Base-by-base conservation (phyloP, 2,797 vertebrate genomes). In the Eospalax fontanierii region DNA sequence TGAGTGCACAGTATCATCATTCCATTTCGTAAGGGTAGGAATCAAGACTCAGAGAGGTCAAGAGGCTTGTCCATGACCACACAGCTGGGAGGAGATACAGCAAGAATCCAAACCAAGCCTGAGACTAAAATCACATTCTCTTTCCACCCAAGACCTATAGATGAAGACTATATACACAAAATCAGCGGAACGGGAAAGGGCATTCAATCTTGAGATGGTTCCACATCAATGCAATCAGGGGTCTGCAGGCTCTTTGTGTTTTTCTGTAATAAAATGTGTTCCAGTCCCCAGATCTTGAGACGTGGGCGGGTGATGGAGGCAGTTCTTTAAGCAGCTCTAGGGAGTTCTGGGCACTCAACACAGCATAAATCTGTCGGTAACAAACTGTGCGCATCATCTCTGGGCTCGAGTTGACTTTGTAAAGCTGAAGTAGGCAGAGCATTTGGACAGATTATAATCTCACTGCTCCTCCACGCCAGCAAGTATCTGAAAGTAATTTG, bases 401-500 rank as follows among this genome's bases (percentile, higher is more conserved):
- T 90, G 87, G 93, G 68, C 84, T 85, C 43, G 0, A 12, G 65
- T 30, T 33, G 70, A 76, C 80, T 87, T 73, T 75, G n/a, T 43
- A 38, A 94, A 93, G 71, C 75, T 80, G 85, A 73, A 94, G 73
- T 82, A 66, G 1, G n/a, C 70, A 0, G 63, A 78, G 74, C 12
- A 30, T 95, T 92, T 87, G 59, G 74, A 70, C 65, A 35, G 95
- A 95, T 96, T 87, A 90, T 87, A 80, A 89, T 61, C 93, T 38
- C 12, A 68, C 73, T 43, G 40, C 79, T 89, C 83, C 61, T 61
- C 26, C 54, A n/a, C 0, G 54, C 93, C 93, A 96, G 38, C 9
- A 21, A 90, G 75, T 26, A 92, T 94, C 92, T 94, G 92, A 92
- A 94, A 96, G 95, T 70, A 94, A 97, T 96, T 87, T 97, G 90